phyloP scores from a whole-genome alignment of 2,888 invertebrate genomes.

The Cyrtodaria siliqua region DNA sequence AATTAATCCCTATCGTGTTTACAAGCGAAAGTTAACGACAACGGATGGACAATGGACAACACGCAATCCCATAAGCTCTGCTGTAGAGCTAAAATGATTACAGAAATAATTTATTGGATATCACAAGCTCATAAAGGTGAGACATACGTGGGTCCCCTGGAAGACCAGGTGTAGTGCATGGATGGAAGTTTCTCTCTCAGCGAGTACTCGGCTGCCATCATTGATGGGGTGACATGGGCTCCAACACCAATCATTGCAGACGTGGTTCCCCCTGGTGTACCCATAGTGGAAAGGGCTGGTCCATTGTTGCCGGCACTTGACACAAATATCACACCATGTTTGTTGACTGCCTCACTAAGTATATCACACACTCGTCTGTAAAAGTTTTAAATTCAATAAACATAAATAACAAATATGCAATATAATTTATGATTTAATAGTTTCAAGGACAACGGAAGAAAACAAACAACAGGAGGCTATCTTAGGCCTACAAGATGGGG shows the following conservation, averaged over 20 bases:
- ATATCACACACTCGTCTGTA: constrained; percentile 89
- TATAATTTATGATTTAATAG: no score
- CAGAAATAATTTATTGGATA: no score
- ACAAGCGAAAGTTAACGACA: no score
- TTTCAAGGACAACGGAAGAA: no score
- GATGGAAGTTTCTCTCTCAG: constrained; percentile 93
- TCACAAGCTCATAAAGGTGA: neutral
- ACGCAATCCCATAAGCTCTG: no score
- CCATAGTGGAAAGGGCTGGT: constrained; percentile 96
- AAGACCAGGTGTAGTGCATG: constrained; percentile 92
- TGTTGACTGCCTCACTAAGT: constrained; percentile 90
- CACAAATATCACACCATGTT: constrained; percentile 96
- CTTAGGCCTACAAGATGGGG: no score
- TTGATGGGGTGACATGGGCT: constrained; percentile 98
- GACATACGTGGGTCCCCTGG: constrained; percentile 87
- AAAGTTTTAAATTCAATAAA: no score
- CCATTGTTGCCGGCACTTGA: constrained; percentile 98
- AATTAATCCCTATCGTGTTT: no score
- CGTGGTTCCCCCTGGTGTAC: constrained; percentile 88
- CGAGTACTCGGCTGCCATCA: constrained; percentile 98
- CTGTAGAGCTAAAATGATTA: no score
- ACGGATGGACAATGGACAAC: no score
- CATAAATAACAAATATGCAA: no score
- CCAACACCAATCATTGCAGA: constrained; percentile 93
- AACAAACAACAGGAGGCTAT: no score